These are phyloP conservation scores for Halichoerus grypus DNA, from an alignment of 2,113 vertebrate species.

Conservation along the genomic window DNA sequence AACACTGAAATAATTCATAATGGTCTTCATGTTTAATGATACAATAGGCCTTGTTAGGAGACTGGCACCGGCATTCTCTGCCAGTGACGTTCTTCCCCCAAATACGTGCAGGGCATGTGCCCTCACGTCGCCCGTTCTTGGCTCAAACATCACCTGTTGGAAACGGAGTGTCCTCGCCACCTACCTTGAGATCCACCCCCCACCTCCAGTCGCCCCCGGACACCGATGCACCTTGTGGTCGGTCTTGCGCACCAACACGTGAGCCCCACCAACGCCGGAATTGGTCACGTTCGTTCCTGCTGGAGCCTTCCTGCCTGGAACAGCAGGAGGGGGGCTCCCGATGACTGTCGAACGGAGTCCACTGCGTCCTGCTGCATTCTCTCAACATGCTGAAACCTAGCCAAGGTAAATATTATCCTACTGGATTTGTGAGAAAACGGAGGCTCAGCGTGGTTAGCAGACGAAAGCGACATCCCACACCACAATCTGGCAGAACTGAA, in stretches of 20 bases:
- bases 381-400: background rate
- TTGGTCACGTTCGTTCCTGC: rapidly evolving
- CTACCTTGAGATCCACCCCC: background rate
- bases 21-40: rapidly evolving
- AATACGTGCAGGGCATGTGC: rapidly evolving
- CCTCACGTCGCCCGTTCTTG: background rate
- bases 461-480: rapidly evolving
- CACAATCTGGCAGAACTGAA: background rate
- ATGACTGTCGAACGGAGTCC: too few relatives aligned
- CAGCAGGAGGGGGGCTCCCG: rapidly evolving
- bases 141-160: background rate
- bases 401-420: background rate
- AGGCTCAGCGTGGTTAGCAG: background rate
- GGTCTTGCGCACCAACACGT: rapidly evolving
- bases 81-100: too few relatives aligned
- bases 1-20: rapidly evolving
- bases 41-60: rapidly evolving
- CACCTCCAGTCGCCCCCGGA: background rate
- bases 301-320: background rate
- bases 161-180: rapidly evolving
- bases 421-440: background rate
- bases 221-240: rapidly evolving
- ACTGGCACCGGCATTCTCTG: background rate
- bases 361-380: too few relatives aligned
- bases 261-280: rapidly evolving